Conservation (phyloP, 2,888 invertebrate species). For the Latheticus oryzae region DNA sequence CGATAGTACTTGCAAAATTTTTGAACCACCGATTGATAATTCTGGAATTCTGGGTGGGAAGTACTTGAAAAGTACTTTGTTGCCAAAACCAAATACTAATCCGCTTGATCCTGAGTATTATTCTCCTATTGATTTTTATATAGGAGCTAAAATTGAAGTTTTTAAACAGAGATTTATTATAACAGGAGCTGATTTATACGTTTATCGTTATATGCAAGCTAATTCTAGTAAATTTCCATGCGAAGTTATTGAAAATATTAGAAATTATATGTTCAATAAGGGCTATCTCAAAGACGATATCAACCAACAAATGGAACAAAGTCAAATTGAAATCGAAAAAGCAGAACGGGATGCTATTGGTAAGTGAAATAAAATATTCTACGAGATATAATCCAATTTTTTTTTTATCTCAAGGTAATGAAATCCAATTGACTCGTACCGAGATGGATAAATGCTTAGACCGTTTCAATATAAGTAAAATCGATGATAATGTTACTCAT, state of each 20-base stretch:
- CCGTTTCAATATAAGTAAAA: constrained; percentile 49
- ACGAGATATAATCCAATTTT: constrained; percentile 1
- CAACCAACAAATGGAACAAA: constrained; percentile 60
- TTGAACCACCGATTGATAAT: constrained; percentile 78
- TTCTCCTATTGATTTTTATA: constrained; percentile 81
- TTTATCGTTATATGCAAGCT: constrained; percentile 80
- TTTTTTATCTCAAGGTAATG: no score
- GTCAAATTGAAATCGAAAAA: constrained; percentile 57
- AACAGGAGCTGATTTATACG: constrained; percentile 70
- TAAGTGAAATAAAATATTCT: constrained; percentile 26
- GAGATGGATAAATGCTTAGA: constrained; percentile 61
- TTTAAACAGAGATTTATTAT: constrained; percentile 82
- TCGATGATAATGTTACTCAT: constrained; percentile 42
- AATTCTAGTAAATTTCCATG: constrained; percentile 79
- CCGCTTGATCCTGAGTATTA: constrained; percentile 80
- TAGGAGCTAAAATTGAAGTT: constrained; percentile 79
- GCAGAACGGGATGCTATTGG: constrained; percentile 52
- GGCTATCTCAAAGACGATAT: constrained; percentile 74
- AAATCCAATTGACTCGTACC: constrained; percentile 50
- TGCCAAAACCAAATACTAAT: constrained; percentile 77
- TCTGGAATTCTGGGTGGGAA: constrained; percentile 82
- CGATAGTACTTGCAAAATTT: constrained; percentile 80
- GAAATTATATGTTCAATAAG: constrained; percentile 75
- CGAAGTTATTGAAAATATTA: constrained; percentile 75
- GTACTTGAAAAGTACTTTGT: constrained; percentile 75